Base-by-base conservation (phyloP, 2,888 invertebrate genomes). In the Spisula solida region DNA sequence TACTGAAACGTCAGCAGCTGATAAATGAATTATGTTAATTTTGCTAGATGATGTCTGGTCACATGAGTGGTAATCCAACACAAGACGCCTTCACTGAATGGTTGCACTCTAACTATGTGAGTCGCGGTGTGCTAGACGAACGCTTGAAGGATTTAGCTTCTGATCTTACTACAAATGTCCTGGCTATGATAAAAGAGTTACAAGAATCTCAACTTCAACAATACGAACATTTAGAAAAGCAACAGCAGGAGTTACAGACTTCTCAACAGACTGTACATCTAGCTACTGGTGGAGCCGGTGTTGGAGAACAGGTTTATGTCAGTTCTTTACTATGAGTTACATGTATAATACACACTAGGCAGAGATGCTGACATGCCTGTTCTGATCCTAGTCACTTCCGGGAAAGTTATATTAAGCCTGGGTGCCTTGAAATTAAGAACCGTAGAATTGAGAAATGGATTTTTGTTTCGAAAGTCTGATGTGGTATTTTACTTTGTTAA, bases 91-190 rank as follows among this genome's bases (percentile, higher is more conserved):
- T 95, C 89, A 89, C 91, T 41, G 86, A 88, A 47, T 94, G 94
- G 95, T 91, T 95, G 66, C 92, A 94, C 60, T 89, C 90, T 56
- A 92, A 94, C 86, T 95, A 93, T 89, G 93, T 94, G 48, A 94
- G 92, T 75, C 90, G 92, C 29, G 93, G 93, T 16, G 95, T 94
- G 29, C 80, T 95, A 56, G 94, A 95, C 25, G 82, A 82, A 10
- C 90, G 94, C 51, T 82, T 96, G 88, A 81, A 87, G 14, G 84
- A 90, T 25, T 88, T 96, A 47, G 91, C 94, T 2, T 86, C 90
- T 5, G 94, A 95, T 29, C 91, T 95, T 29, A 94, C 93, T 25
- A 90, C 91, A 16, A 91, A 92, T 48, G 91, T 94, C 31, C 41
- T 94, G 41, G 86, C 82, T n/a, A 92, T 92, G 88, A 85, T 93